Conservation (phyloP, 2,797 vertebrate genomes). For the Denticeps clupeoides region DNA sequence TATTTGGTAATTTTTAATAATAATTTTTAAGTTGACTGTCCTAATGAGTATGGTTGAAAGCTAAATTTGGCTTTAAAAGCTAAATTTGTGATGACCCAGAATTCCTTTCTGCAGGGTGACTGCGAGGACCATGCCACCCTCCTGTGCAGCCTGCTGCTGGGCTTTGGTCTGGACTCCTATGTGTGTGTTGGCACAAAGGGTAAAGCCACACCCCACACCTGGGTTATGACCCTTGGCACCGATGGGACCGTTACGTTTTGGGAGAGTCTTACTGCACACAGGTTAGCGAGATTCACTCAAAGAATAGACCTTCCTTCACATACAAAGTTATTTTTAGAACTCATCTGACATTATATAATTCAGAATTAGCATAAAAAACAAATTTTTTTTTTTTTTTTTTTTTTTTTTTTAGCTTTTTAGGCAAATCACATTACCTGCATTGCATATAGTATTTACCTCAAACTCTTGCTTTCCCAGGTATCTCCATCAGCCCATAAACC, state of each 20-base stretch:
- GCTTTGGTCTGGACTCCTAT: slow-evolving; percentile 87
- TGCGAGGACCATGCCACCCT: slow-evolving; percentile 93
- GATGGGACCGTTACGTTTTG: slow-evolving; percentile 85
- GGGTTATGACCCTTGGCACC: slow-evolving; percentile 87
- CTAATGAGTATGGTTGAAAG: too few relatives aligned
- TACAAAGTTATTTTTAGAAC: too few relatives aligned
- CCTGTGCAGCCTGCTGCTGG: slow-evolving; percentile 87
- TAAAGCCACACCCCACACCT: slow-evolving; percentile 75
- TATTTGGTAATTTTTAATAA: too few relatives aligned
- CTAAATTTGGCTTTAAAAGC: too few relatives aligned
- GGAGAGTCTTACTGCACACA: slow-evolving; percentile 90
- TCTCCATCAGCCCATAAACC: slow-evolving; percentile 71
- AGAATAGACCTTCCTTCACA: not conserved
- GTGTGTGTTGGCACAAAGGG: slow-evolving; percentile 92
- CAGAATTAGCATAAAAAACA: too few relatives aligned
- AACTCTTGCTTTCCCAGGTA: slow-evolving; percentile 57
- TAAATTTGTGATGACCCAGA: slow-evolving; percentile 12
- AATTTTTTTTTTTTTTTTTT: not conserved
- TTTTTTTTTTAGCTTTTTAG: not conserved
- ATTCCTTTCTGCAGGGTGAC: slow-evolving; percentile 67
- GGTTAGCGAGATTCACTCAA: slow-evolving; percentile 47
- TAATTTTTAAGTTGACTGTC: too few relatives aligned
- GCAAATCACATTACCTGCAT: not conserved
- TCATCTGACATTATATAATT: too few relatives aligned
- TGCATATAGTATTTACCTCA: not conserved